Conservation (phyloP, 2,888 invertebrate species). For the Sisyra terminalis region DNA sequence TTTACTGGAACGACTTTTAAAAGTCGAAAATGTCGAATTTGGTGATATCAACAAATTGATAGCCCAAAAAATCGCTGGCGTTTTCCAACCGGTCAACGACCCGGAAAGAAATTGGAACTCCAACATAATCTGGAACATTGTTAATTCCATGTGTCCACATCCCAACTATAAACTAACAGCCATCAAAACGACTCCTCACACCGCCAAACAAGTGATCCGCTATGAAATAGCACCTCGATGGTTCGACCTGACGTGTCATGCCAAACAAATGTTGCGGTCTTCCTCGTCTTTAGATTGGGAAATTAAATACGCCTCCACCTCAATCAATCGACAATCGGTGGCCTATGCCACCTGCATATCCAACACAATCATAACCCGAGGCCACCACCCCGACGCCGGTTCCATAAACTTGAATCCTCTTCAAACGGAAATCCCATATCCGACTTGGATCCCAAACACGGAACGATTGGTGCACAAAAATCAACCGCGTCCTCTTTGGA, state of each 20-base stretch:
- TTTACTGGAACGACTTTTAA: conserved; percentile 22
- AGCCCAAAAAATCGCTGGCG: conserved; percentile 27
- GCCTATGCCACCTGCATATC: conserved; percentile 18
- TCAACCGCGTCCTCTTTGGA: conserved; percentile 23
- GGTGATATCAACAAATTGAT: conserved; percentile 29
- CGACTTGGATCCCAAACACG: conserved; percentile 23
- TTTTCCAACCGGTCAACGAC: conserved; percentile 26
- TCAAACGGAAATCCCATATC: conserved; percentile 21
- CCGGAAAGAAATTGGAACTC: background rate
- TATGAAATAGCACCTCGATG: conserved; percentile 26
- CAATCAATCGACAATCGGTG: conserved; percentile 7
- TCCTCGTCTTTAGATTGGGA: conserved; percentile 14
- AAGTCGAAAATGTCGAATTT: conserved; percentile 21
- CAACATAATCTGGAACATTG: conserved; percentile 18
- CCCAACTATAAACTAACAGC: conserved; percentile 29
- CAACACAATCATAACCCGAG: conserved; percentile 27
- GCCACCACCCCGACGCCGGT: conserved; percentile 13
- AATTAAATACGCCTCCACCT: conserved; percentile 14
- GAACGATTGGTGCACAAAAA: conserved; percentile 23
- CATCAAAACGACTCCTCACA: conserved; percentile 26
- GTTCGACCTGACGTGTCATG: conserved; percentile 21
- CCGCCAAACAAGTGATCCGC: conserved; percentile 17
- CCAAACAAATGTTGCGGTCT: conserved; percentile 20
- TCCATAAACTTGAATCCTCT: conserved; percentile 19
- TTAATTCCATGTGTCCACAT: conserved; percentile 26